These are phyloP conservation scores for Hyposoter didymator DNA, from an alignment of 2,888 invertebrate genomes.

Conservation along the genomic window DNA sequence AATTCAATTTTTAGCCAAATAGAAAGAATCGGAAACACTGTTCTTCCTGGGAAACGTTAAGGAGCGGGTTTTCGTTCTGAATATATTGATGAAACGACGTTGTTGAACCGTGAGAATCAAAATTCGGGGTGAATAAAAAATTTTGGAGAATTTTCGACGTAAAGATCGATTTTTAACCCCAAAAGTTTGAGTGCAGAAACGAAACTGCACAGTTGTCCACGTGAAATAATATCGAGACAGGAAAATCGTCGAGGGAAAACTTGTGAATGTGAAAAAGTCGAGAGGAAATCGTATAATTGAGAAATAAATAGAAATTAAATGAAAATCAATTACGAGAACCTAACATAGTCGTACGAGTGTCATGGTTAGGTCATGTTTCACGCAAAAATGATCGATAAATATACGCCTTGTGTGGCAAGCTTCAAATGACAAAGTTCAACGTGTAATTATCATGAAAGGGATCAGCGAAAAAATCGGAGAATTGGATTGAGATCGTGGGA, in stretches of 20 bases:
- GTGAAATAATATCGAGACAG: not conserved
- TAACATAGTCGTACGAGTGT: constrained; percentile 68
- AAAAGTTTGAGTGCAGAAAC: not conserved
- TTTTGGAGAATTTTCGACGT: not conserved
- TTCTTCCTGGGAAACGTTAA: too few species aligned
- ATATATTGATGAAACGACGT: too few species aligned
- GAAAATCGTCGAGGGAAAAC: not conserved
- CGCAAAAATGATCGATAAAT: constrained; percentile 77
- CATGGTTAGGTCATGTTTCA: constrained; percentile 80
- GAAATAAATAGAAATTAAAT: constrained; percentile 2
- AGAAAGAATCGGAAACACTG: not conserved
- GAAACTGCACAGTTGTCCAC: not conserved
- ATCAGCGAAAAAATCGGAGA: not conserved
- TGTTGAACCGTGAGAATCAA: not conserved
- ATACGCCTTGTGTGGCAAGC: constrained; percentile 54
- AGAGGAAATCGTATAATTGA: not conserved
- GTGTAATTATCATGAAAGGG: not conserved
- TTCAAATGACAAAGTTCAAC: constrained; percentile 5
- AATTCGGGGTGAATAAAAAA: not conserved
- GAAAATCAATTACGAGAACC: constrained; percentile 44
- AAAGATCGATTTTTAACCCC: constrained; percentile 1
- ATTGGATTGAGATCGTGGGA: not conserved
- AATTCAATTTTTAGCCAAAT: not conserved
- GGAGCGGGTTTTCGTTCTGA: too few species aligned
- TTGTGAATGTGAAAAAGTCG: not conserved